These are phyloP conservation scores for Centropristis striata DNA, from an alignment of 2,113 vertebrate genomes.

Conservation along the genomic window DNA sequence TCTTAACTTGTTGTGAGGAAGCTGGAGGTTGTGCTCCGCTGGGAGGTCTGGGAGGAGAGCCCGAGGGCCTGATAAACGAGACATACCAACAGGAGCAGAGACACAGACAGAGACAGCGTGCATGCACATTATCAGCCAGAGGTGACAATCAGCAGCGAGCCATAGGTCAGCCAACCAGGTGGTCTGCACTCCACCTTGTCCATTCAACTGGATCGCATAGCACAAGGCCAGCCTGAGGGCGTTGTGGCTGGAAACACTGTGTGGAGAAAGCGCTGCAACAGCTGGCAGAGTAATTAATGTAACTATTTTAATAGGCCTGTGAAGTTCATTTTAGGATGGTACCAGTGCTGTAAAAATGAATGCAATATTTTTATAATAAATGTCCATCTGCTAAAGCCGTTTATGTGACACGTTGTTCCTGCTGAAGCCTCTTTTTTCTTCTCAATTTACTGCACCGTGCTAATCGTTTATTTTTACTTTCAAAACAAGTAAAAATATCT, in stretches of 20 bases:
- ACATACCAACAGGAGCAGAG: conserved; percentile 61
- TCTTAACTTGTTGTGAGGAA: conserved; percentile 61
- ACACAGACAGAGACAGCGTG: conserved; percentile 22
- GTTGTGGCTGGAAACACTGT: conserved; percentile 41
- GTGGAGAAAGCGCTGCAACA: conserved; percentile 36
- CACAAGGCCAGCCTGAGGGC: conserved; percentile 20
- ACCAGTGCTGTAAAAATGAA: conserved; percentile 37
- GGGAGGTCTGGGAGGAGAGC: conserved; percentile 71
- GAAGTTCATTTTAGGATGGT: conserved; percentile 47
- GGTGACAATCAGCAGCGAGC: conserved; percentile 68
- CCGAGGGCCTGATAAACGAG: conserved; percentile 65
- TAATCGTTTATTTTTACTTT: too few species aligned
- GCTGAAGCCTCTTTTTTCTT: neutral
- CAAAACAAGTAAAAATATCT: too few species aligned
- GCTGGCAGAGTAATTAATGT: conserved; percentile 56
- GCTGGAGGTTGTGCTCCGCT: conserved; percentile 41
- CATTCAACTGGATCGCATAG: conserved; percentile 37
- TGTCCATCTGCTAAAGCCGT: conserved; percentile 39
- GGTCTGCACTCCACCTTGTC: conserved; percentile 71
- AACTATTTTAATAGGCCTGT: conserved; percentile 53
- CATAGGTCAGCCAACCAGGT: conserved; percentile 75
- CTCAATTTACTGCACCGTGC: neutral
- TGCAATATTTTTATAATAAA: conserved; percentile 26
- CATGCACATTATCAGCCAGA: conserved; percentile 68
- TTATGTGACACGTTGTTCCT: neutral